Evolutionary conservation across 2,113 vertebrate species (phyloP).

Genomic region (Chroicocephalus ridibundus): DNA sequence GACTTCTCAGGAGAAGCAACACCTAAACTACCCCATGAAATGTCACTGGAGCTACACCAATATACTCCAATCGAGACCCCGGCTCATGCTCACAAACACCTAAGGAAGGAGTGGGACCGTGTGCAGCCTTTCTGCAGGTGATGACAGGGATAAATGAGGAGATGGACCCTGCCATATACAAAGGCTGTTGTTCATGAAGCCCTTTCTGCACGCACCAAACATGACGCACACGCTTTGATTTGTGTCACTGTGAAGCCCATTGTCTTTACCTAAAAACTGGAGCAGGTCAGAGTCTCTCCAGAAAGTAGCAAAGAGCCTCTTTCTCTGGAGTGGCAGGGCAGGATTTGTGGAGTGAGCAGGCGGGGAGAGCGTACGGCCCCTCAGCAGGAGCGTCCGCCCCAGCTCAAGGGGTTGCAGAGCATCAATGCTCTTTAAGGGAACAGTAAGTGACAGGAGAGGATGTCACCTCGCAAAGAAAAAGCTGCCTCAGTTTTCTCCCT

Average conservation of each 20-base stretch:
- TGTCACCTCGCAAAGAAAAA: neutral
- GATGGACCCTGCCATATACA: neutral
- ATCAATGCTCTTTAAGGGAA: neutral
- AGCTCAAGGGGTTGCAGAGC: neutral
- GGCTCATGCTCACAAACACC: neutral
- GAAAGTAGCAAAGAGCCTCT: neutral
- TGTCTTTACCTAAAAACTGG: neutral
- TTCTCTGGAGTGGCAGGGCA: neutral
- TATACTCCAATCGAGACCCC: neutral
- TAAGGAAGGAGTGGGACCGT: neutral
- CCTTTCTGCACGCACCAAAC: neutral
- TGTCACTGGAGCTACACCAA: neutral
- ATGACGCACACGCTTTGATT: accelerated
- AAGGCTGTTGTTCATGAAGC: neutral
- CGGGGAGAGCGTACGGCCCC: neutral
- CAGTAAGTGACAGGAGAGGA: neutral
- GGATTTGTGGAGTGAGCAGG: neutral
- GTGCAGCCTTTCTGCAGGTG: neutral
- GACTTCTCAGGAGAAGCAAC: neutral
- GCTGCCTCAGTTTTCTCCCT: neutral
- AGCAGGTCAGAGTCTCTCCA: neutral
- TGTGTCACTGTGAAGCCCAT: neutral
- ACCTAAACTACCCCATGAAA: neutral
- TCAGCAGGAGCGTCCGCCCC: neutral
- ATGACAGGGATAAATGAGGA: neutral